These are phyloP conservation scores for Sesia bembeciformis DNA, from an alignment of 2,888 invertebrate species.

Conservation along the genomic window DNA sequence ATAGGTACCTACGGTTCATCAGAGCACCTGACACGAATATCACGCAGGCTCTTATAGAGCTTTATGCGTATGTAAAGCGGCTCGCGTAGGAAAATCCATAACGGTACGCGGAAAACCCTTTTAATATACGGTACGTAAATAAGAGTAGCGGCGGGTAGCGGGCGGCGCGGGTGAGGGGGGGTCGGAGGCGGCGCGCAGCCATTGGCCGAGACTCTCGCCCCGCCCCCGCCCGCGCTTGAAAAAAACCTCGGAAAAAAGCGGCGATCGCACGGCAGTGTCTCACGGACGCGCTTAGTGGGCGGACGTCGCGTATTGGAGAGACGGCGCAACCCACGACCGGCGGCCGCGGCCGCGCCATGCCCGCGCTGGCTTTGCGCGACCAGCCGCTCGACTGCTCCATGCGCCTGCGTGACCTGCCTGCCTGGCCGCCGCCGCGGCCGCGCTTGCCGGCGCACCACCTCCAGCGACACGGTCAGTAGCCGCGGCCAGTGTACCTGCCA, in stretches of 20 bases:
- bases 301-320: conserved; percentile 42
- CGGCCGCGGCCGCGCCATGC: conserved; percentile 75
- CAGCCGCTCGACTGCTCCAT: conserved; percentile 85
- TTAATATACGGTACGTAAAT: conserved; percentile 74
- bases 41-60: background rate
- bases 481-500: conserved; percentile 5
- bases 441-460: conserved; percentile 23
- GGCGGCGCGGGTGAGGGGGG: conserved; percentile 20
- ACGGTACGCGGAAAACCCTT: conserved; percentile 73
- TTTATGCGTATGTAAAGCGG: conserved; percentile 52
- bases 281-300: conserved; percentile 58
- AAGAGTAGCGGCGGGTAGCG: conserved; percentile 38
- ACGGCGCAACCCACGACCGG: conserved; percentile 70
- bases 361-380: conserved; percentile 77
- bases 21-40: background rate
- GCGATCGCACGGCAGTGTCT: conserved; percentile 59
- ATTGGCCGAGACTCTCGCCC: conserved; percentile 46
- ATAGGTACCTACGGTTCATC: background rate
- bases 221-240: conserved; percentile 56
- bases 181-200: conserved; percentile 28
- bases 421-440: conserved; percentile 54
- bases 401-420: conserved; percentile 65
- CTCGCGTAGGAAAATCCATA: conserved; percentile 65
- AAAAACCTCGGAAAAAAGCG: conserved; percentile 54
- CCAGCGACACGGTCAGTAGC: conserved; percentile 55